These are phyloP conservation scores for Poeciliopsis turneri DNA, from an alignment of 2,797 vertebrate genomes.

Conservation along the genomic window DNA sequence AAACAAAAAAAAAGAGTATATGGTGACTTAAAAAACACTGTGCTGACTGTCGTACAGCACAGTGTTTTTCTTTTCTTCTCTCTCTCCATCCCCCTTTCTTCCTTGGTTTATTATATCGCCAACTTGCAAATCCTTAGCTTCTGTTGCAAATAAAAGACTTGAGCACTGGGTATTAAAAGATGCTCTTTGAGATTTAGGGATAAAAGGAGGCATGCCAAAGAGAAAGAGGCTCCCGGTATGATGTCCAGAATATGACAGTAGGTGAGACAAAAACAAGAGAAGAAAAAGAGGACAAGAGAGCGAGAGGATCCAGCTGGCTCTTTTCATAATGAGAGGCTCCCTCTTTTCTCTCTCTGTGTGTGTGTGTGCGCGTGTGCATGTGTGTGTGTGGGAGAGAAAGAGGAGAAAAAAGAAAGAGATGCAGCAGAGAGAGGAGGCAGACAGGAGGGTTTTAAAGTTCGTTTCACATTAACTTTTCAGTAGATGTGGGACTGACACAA, in stretches of 20 bases:
- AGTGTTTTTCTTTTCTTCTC: neutral
- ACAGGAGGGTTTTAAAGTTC: constrained; percentile 60
- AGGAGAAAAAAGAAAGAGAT: neutral
- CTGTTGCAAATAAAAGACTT: constrained; percentile 23
- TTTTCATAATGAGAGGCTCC: constrained; percentile 64
- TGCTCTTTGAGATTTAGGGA: constrained; percentile 69
- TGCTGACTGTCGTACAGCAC: constrained; percentile 11
- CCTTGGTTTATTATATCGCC: constrained; percentile 13
- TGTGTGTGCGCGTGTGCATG: constrained; percentile 5
- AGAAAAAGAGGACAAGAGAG: constrained; percentile 25
- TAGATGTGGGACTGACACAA: constrained; percentile 60
- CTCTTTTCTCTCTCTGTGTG: constrained; percentile 32
- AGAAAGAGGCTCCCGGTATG: constrained; percentile 52
- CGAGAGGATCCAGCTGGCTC: constrained; percentile 62
- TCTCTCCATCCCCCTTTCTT: neutral
- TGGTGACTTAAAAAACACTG: constrained; percentile 27
- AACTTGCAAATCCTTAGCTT: constrained; percentile 14
- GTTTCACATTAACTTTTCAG: constrained; percentile 75
- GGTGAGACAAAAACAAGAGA: constrained; percentile 55
- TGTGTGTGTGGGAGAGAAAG: constrained; percentile 19
- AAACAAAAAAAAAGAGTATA: neutral
- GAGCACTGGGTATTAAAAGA: constrained; percentile 62
- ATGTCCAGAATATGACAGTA: constrained; percentile 72
- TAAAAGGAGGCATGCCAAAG: constrained; percentile 43
- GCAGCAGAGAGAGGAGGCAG: constrained; percentile 20